Evolutionary conservation across 2,113 vertebrate species (phyloP).

Genomic region (Madoqua kirkii): DNA sequence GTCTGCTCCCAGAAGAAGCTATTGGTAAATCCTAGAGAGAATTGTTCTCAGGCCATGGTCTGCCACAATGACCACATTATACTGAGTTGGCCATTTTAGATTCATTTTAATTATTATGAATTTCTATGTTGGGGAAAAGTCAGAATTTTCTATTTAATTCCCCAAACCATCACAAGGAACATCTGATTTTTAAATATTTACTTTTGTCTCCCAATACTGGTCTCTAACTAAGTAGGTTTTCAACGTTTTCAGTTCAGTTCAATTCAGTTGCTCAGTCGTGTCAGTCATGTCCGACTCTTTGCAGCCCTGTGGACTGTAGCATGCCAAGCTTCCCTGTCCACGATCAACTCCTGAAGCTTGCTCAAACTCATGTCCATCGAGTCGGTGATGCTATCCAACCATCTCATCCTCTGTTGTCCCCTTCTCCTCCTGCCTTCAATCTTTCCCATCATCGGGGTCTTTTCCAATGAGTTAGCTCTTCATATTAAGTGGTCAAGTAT

Average conservation of each 20-base stretch:
- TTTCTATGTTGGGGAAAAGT: not conserved
- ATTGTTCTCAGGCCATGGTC: not conserved
- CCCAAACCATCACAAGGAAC: not conserved
- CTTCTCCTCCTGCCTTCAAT: not conserved
- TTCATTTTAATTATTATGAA: not conserved
- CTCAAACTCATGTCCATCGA: not conserved
- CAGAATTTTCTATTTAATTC: not conserved
- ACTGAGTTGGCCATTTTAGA: not conserved
- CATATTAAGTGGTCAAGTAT: not conserved
- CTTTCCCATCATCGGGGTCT: not conserved
- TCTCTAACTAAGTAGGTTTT: not conserved
- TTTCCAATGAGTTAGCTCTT: not conserved
- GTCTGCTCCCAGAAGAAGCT: not conserved
- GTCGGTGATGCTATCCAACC: not conserved
- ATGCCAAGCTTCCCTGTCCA: not conserved
- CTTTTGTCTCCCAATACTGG: not conserved
- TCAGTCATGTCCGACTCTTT: not conserved
- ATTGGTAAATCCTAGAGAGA: not conserved
- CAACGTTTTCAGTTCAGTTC: not conserved
- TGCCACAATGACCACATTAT: not conserved
- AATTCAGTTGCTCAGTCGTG: not conserved
- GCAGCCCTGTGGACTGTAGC: fast-evolving
- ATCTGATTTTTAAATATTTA: not conserved
- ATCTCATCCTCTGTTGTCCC: not conserved
- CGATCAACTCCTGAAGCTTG: not conserved